These are phyloP conservation scores for Acleris cristana DNA, from an alignment of 2,888 invertebrate species.

Conservation along the genomic window DNA sequence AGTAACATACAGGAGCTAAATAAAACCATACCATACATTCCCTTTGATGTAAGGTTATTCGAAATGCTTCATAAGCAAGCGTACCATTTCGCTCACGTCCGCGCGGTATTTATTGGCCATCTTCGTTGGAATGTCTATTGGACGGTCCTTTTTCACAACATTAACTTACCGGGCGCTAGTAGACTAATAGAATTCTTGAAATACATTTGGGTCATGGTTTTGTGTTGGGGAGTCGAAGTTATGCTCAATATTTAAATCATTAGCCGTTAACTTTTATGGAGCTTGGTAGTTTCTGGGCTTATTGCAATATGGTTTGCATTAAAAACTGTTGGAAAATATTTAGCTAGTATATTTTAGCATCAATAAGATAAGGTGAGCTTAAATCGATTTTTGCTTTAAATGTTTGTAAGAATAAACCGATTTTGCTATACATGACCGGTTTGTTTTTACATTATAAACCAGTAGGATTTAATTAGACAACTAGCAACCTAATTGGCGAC, in stretches of 20 bases:
- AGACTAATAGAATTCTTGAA: slow-evolving; percentile 34
- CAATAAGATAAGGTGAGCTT: too few species aligned
- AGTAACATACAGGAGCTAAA: background rate
- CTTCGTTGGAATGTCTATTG: slow-evolving; percentile 34
- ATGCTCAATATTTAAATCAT: background rate
- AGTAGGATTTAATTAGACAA: too few species aligned
- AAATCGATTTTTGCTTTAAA: too few species aligned
- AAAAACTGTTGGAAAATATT: too few species aligned
- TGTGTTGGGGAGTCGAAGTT: background rate
- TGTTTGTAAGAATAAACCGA: too few species aligned
- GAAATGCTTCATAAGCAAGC: slow-evolving; percentile 4
- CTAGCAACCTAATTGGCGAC: too few species aligned
- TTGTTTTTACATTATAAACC: too few species aligned
- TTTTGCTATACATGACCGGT: too few species aligned
- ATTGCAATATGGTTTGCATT: too few species aligned
- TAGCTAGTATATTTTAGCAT: too few species aligned
- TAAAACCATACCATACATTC: background rate
- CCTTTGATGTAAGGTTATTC: slow-evolving; percentile 8
- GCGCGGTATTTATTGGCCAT: slow-evolving; percentile 36
- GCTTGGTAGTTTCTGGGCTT: too few species aligned
- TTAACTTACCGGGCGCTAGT: slow-evolving; percentile 28
- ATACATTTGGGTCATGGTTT: slow-evolving; percentile 20
- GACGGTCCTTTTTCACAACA: slow-evolving; percentile 36
- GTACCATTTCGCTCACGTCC: slow-evolving; percentile 34
- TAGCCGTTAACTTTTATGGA: background rate